Evolutionary conservation across 2,797 vertebrate species (phyloP), one percentile per base, ranked within the genome.

Genomic region (Bovichtus variegatus): DNA sequence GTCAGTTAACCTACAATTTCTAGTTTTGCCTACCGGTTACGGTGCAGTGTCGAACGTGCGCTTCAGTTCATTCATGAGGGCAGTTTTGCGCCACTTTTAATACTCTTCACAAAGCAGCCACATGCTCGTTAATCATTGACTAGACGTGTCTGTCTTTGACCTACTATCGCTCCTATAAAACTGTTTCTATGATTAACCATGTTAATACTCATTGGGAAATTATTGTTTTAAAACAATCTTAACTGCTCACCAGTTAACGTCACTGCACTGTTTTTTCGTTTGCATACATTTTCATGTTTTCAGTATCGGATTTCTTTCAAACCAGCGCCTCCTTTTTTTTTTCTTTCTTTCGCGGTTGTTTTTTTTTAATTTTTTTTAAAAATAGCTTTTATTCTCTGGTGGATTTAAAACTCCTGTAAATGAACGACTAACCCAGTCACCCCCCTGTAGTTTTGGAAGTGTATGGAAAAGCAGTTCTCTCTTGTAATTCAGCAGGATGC

Each of bases 51-150:
- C 2, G 8, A 6, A 27, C 11, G 2, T 23, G 16, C 5, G 27
- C 38, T 5, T 19, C 16, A 2, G 38, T 27, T 27, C 4, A 18
- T 18, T 21, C 3, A 61, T 7, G 55, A 21, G 65, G 49, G 66
- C 72, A 51, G 34, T 78, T 89, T 89, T 89, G 85, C 85, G 82
- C 85, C 86, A 84, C 87, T 87, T 91, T 85, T 82, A 84, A 84
- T 54, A 4, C 71, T 55, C 23, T 31, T 70, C 77, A 62, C 83
- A 84, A 66, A 78, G 77, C 85, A 51, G 76, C 82, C 88, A 57
- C 89, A 88, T 87, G 89, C 86, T 85, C 78, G 76, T 74, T 87
- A 88, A 92, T 90, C 86, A 90, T 91, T 89, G 34, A 86, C 84
- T 55, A 61, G 65, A 80, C 71, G 51, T 62, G 74, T 58, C 29